These are phyloP conservation scores for Meteorus cinctellus DNA, from an alignment of 2,888 invertebrate species.

Conservation along the genomic window DNA sequence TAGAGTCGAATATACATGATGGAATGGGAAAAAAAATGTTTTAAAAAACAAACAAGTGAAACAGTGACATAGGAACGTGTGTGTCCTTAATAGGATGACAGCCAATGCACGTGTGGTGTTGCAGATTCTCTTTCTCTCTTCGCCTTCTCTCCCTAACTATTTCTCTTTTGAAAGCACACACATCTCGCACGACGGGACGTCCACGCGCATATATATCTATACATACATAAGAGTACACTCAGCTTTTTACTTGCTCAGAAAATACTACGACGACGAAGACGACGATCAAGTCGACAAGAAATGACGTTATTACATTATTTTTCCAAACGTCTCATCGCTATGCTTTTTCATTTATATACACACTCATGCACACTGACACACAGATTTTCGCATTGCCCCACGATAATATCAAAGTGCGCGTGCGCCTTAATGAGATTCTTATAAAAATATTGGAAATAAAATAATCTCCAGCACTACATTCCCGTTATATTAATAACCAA, in stretches of 20 bases:
- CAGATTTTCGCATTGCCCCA: neutral
- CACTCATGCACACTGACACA: neutral
- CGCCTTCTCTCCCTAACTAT: neutral
- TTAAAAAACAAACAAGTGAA: too few relatives aligned
- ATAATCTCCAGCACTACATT: neutral
- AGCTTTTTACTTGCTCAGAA: conserved; percentile 12
- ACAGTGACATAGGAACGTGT: neutral
- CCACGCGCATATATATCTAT: neutral
- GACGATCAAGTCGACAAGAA: conserved; percentile 27
- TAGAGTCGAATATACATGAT: neutral
- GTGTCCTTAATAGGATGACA: conserved; percentile 29
- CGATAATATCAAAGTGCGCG: conserved; percentile 17
- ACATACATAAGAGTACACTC: neutral
- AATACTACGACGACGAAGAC: conserved; percentile 2
- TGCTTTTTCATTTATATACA: conserved; percentile 3
- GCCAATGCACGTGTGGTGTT: conserved; percentile 19
- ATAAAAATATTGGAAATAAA: neutral
- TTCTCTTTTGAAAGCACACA: neutral
- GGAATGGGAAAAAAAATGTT: neutral
- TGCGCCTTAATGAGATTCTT: conserved; percentile 21
- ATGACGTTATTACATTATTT: conserved; percentile 29
- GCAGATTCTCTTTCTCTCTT: neutral
- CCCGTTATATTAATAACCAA: conserved; percentile 10
- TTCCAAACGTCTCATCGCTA: conserved; percentile 13
- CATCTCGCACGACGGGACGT: conserved; percentile 16